Conservation (phyloP, 2,797 vertebrate genomes). For the Aldrovandia affinis region DNA sequence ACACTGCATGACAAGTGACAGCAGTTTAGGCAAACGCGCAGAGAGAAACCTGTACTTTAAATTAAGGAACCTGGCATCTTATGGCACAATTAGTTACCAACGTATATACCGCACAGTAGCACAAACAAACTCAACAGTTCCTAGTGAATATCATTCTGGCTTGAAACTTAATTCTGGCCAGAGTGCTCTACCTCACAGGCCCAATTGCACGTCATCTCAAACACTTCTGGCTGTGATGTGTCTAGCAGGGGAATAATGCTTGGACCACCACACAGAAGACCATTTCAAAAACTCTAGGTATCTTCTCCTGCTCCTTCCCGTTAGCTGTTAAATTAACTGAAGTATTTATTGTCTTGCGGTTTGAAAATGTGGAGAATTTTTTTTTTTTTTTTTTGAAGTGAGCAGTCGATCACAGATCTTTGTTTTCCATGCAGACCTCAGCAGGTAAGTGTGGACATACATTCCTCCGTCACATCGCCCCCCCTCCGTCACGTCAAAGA, state of each 20-base stretch:
- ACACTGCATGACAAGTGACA: slow-evolving; percentile 10
- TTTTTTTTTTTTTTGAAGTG: no score
- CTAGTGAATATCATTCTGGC: neutral
- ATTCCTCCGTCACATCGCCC: neutral
- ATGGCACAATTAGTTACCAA: slow-evolving; percentile 27
- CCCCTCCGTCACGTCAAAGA: neutral
- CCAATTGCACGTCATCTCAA: neutral
- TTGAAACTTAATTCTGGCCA: slow-evolving; percentile 9
- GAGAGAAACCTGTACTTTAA: slow-evolving; percentile 34
- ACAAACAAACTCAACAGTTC: slow-evolving; percentile 25
- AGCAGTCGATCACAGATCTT: neutral
- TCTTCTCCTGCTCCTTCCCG: neutral
- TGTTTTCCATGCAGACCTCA: neutral
- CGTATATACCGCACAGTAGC: slow-evolving; percentile 36
- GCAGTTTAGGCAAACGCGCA: neutral
- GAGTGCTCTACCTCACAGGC: neutral
- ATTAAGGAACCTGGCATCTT: slow-evolving; percentile 44
- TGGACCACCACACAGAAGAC: neutral
- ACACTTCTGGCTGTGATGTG: neutral
- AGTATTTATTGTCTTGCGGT: neutral
- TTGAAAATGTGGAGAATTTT: no score
- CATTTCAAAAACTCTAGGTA: neutral
- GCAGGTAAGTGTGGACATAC: slow-evolving; percentile 4
- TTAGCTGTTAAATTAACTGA: neutral
- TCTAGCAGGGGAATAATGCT: neutral